Evolutionary conservation across 2,888 invertebrate species (phyloP), one percentile per base, ranked within the genome.

Genomic region (Linnaemya tessellans): DNA sequence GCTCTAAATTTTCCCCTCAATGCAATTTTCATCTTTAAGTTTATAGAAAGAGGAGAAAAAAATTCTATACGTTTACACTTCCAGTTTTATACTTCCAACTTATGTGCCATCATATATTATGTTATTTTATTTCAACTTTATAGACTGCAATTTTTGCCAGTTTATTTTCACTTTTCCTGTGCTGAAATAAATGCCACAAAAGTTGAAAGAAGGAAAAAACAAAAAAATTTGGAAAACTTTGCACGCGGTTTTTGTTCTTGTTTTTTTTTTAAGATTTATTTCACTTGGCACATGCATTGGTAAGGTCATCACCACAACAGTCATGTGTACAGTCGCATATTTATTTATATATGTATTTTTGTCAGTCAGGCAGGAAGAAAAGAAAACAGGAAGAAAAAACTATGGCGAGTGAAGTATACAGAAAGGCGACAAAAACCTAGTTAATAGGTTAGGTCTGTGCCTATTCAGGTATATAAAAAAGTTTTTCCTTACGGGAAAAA

Each of bases 251-350:
- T 79, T 80, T 58, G 70, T 60, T 78, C 30, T 30, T 30, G 3
- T 71, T 38, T 38, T 83, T 87, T 60, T 78, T 64, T 20, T 70
- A 89, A 91, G 90, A 90, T 90, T 90, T 91, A 90, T 91, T 88
- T 88, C 84, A 88, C 86, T 89, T 89, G 88, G 88, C 88, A 88
- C 88, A 87, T 58, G 84, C 82, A 78, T 71, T 73, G 84, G 77
- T 82, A 84, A 86, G 87, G 87, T 87, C 84, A 86, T 84, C 85
- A 86, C 82, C 84, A 71, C 75, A 85, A 80, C 79, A 75, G 79
- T 71, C 82, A 71, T 84, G 79, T 75, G 77, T 51, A 73, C 78
- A 80, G 77, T 65, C 46, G 38, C 67, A 20, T 38, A 62, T 51
- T 64, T 68, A 65, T 65, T 18, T 49, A 2, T 49, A 3, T 8